Evolutionary conservation across 2,113 vertebrate genomes (phyloP), one percentile per base, ranked within the genome.

Genomic region (Sardina pilchardus): DNA sequence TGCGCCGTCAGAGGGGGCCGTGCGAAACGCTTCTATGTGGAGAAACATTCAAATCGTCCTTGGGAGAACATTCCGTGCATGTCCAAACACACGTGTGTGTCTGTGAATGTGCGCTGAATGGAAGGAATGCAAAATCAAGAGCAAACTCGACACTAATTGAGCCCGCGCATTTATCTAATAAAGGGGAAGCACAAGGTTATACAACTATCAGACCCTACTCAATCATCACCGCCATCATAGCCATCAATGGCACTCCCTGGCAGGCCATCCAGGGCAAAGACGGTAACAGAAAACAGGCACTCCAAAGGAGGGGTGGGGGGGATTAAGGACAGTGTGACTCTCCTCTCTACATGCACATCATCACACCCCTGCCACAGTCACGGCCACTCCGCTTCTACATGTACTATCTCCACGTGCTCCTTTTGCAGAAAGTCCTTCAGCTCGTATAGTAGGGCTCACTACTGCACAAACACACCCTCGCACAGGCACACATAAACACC

Each of bases 31-130:
- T 59, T 67, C 82, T 63, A 85, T 78, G 30, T 16, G 71, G 30
- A 78, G 71, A 78, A 26, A 63, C 43, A 45, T 78, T 78, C 36
- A 78, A 78, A 78, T 78, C 30, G 44, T 78, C 88, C 82, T 83
- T 83, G 53, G 45, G 84, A 78, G 84, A 91, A 86, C 90, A 92
- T 90, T 91, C 92, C 88, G 56, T 89, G 88, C 93, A 84, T 91
- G 91, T 93, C 90, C 88, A 84, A 92, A 93, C 92, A 92, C 89
- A 90, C 87, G 63, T 81, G 78, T 81, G 78, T 36, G 82, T 83
- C 82, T 88, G 67, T 14, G 44, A 88, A 82, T 83, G 85, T 84
- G 86, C n/a, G 87, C 89, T 82, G 86, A 89, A 92, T 84, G 87
- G 90, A 91, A 92, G 91, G 92, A 93, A 94, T 93, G 90, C 85